These are phyloP conservation scores for Crocidura indochinensis DNA, from an alignment of 2,797 vertebrate genomes.

Conservation along the genomic window DNA sequence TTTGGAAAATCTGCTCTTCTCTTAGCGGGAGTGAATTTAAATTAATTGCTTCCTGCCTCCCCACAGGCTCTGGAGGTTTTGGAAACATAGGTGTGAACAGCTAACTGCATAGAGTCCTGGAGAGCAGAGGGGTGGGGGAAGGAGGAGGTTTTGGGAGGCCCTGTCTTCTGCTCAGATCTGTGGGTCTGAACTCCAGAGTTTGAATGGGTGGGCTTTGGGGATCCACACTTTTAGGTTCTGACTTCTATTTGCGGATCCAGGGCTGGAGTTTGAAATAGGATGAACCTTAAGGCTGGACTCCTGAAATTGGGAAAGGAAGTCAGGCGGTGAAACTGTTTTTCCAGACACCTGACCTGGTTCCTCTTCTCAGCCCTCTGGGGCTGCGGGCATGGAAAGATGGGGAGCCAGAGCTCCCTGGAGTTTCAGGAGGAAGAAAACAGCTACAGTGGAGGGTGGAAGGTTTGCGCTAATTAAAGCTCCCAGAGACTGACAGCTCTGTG, in stretches of 20 bases:
- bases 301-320: constrained; percentile 59
- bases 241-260: constrained; percentile 20
- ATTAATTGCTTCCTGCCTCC: constrained; percentile 53
- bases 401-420: constrained; percentile 71
- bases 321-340: constrained; percentile 74
- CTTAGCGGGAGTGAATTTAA: constrained; percentile 75
- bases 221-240: not conserved
- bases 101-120: constrained; percentile 69
- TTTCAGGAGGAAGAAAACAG: constrained; percentile 72
- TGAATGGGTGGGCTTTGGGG: not conserved
- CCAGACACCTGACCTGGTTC: constrained; percentile 67
- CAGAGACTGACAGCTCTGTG: constrained; percentile 60
- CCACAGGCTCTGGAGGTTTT: constrained; percentile 65
- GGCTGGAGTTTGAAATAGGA: constrained; percentile 12
- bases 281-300: not conserved
- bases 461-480: constrained; percentile 78
- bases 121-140: not conserved
- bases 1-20: constrained; percentile 74
- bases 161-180: not conserved
- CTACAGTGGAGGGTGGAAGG: constrained; percentile 48
- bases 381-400: constrained; percentile 85
- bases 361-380: constrained; percentile 83
- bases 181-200: not conserved
- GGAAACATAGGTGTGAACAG: constrained; percentile 70
- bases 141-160: not conserved